These are phyloP conservation scores for Girardinichthys multiradiatus DNA, from an alignment of 2,113 vertebrate species.

Conservation along the genomic window DNA sequence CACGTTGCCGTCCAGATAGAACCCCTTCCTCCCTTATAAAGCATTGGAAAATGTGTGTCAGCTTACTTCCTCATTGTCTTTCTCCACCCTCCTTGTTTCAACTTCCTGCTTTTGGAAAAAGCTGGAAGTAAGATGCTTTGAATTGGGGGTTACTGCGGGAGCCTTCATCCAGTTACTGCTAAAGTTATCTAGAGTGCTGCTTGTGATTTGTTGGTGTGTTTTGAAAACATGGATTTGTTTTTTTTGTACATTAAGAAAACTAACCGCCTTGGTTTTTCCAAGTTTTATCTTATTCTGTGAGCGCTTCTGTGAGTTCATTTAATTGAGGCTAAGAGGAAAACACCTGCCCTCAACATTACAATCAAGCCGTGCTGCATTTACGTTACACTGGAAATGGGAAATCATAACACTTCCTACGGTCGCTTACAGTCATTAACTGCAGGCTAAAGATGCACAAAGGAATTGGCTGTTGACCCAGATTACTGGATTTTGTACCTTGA, in stretches of 20 bases:
- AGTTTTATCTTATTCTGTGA: not conserved
- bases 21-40: constrained; percentile 18
- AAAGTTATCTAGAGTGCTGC: not conserved
- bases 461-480: not conserved
- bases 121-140: constrained; percentile 46
- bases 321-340: not conserved
- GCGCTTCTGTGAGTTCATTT: not conserved
- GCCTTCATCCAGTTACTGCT: not conserved
- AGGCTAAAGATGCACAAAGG: not conserved
- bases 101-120: constrained; percentile 67
- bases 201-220: not conserved
- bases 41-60: constrained; percentile 70
- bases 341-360: not conserved
- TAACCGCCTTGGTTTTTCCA: too few species aligned
- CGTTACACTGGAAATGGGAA: not conserved
- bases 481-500: too few species aligned
- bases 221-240: not conserved
- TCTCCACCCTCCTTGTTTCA: constrained; percentile 45
- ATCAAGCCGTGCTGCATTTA: not conserved
- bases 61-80: constrained; percentile 59
- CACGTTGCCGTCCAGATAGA: constrained; percentile 13
- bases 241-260: not conserved
- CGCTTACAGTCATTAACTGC: not conserved
- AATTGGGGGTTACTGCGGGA: constrained; percentile 18
- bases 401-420: not conserved